These are phyloP conservation scores for Centruroides vittatus DNA, from an alignment of 1,140 invertebrate genomes.

Conservation along the genomic window DNA sequence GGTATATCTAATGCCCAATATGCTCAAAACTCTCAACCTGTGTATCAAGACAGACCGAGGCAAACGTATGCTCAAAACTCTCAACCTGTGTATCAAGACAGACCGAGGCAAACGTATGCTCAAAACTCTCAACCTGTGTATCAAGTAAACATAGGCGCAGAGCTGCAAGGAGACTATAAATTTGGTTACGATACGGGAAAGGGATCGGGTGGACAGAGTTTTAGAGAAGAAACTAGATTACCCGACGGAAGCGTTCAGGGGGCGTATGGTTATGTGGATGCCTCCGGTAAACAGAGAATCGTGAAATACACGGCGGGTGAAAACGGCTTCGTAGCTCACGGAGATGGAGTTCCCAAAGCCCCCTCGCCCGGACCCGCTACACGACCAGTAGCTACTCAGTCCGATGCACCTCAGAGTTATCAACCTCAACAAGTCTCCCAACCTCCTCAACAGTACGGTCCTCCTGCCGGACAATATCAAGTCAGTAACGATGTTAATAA, in stretches of 20 bases:
- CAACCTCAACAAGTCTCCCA: background rate
- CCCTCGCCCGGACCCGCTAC: slow-evolving; percentile 2
- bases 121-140: no score
- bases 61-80: background rate
- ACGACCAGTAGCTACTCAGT: background rate
- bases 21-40: no score
- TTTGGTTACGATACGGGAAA: slow-evolving; percentile 19
- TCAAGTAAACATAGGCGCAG: slow-evolving; percentile 13
- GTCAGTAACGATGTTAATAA: no score
- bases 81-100: no score
- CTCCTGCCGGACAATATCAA: no score
- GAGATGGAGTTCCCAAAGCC: slow-evolving; percentile 21
- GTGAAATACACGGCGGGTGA: slow-evolving; percentile 48
- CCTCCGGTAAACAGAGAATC: slow-evolving; percentile 37
- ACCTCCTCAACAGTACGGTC: background rate
- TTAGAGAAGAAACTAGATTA: slow-evolving; percentile 17
- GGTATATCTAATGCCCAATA: no score
- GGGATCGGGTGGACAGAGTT: slow-evolving; percentile 12
- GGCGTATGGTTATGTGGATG: slow-evolving; percentile 40
- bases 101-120: background rate
- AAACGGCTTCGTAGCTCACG: slow-evolving; percentile 41
- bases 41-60: no score
- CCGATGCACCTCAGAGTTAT: background rate
- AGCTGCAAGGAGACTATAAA: slow-evolving; percentile 17
- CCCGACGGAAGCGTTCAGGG: slow-evolving; percentile 33